Evolutionary conservation across 2,113 vertebrate species (phyloP).

Genomic region (Chloroceryle aenea): DNA sequence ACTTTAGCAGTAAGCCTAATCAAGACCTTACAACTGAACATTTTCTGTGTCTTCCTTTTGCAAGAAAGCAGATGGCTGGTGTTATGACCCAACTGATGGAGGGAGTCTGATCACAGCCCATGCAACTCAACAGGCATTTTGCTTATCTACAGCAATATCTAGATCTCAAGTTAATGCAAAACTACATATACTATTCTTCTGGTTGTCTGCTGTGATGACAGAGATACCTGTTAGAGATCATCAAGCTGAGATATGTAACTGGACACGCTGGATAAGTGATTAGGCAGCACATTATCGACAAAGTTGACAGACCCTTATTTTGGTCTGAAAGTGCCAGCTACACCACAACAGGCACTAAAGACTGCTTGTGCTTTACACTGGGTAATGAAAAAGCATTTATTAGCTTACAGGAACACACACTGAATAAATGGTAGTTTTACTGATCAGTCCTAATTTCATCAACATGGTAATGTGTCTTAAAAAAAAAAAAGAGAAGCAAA

Average conservation of each 20-base stretch:
- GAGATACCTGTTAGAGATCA: background rate
- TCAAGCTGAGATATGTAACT: background rate
- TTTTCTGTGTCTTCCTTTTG: background rate
- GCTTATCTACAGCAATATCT: background rate
- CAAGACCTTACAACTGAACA: background rate
- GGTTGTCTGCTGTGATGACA: background rate
- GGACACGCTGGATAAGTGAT: background rate
- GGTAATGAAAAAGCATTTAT: background rate
- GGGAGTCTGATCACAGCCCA: background rate
- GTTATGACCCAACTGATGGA: background rate
- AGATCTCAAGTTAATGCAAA: background rate
- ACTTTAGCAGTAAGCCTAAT: background rate
- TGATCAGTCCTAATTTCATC: background rate
- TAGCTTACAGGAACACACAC: background rate
- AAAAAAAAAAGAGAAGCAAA: background rate
- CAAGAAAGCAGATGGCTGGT: conserved; percentile 3
- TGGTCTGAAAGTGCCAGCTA: background rate
- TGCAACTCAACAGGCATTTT: background rate
- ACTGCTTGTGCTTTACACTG: background rate
- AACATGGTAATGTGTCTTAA: background rate
- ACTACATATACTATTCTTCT: background rate
- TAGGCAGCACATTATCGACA: background rate
- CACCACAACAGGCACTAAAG: background rate
- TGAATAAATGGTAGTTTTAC: background rate
- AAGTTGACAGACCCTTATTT: background rate